Conservation (phyloP, 2,797 vertebrate genomes). For the Crenichthys baileyi region DNA sequence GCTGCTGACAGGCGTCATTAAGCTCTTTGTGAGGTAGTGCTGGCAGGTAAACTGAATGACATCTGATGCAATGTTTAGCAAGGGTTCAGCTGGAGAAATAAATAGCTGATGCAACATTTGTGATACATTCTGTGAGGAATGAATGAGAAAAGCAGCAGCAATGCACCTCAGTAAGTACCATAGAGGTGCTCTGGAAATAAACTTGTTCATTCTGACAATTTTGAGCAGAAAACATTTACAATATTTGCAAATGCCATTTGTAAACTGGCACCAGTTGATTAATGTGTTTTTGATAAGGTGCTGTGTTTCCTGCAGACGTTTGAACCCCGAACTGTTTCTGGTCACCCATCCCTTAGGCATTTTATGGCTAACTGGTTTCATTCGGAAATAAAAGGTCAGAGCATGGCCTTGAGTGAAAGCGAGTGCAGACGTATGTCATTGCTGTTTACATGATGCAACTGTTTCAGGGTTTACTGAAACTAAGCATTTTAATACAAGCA, state of each 20-base stretch:
- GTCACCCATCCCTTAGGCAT: slow-evolving; percentile 31
- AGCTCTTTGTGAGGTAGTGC: slow-evolving; percentile 66
- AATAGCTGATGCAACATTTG: slow-evolving; percentile 17
- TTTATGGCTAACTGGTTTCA: slow-evolving; percentile 37
- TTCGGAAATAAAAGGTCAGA: slow-evolving; percentile 31
- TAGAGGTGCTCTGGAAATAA: slow-evolving; percentile 11
- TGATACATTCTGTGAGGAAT: not conserved
- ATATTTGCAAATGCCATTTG: not conserved
- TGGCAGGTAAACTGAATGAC: slow-evolving; percentile 37
- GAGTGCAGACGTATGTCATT: not conserved
- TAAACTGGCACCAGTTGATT: not conserved
- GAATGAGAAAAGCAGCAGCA: slow-evolving; percentile 15
- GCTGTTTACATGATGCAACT: not conserved
- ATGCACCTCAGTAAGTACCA: not conserved
- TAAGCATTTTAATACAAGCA: not conserved
- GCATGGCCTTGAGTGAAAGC: not conserved
- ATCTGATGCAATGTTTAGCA: slow-evolving; percentile 45
- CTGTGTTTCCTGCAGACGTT: slow-evolving; percentile 22
- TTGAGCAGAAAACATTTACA: not conserved
- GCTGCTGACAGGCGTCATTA: slow-evolving; percentile 54
- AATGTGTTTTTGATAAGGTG: not conserved
- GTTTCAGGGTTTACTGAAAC: not conserved
- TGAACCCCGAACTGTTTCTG: slow-evolving; percentile 36
- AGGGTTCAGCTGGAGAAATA: slow-evolving; percentile 23
- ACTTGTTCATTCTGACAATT: slow-evolving; percentile 33